Conservation (phyloP, 2,797 vertebrate species). For the Miichthys miiuy region DNA sequence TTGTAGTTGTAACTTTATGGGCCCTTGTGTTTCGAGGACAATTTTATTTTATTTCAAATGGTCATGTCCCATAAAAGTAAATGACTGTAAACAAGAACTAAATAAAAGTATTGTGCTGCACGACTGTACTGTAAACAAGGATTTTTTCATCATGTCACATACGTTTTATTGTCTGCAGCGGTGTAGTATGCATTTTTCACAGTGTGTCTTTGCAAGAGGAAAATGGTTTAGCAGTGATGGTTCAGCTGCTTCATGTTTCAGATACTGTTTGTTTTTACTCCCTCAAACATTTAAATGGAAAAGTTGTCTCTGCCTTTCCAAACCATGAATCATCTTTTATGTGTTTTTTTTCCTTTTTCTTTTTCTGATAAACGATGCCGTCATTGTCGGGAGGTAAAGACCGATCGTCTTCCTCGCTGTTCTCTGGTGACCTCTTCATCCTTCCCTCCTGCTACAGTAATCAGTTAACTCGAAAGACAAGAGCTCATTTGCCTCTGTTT, state of each 20-base stretch:
- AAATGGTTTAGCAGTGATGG: constrained; percentile 13
- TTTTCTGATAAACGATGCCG: constrained; percentile 19
- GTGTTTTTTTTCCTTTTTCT: not conserved
- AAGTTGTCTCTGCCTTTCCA: constrained; percentile 27
- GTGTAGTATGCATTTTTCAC: not conserved
- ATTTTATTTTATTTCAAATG: constrained; percentile 9
- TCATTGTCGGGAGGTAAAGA: constrained; percentile 31
- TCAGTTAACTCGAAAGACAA: constrained; percentile 38
- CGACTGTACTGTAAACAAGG: constrained; percentile 4
- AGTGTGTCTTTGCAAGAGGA: constrained; percentile 4
- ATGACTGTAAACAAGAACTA: constrained; percentile 19
- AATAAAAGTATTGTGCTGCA: constrained; percentile 3
- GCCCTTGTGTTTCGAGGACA: constrained; percentile 7
- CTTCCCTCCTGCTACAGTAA: constrained; percentile 39
- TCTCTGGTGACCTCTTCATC: constrained; percentile 15
- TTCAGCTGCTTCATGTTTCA: constrained; percentile 28
- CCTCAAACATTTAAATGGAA: constrained; percentile 44
- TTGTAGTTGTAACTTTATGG: constrained; percentile 12
- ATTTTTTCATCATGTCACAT: not conserved
- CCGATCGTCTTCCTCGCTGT: not conserved
- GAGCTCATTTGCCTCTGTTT: constrained; percentile 51
- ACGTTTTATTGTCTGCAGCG: constrained; percentile 1
- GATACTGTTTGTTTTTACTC: constrained; percentile 40
- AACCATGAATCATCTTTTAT: constrained; percentile 45
- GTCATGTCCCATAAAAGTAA: constrained; percentile 12